Evolutionary conservation across 2,113 vertebrate species (phyloP), one percentile per base, ranked within the genome.

Genomic region (Lophura nycthemera): DNA sequence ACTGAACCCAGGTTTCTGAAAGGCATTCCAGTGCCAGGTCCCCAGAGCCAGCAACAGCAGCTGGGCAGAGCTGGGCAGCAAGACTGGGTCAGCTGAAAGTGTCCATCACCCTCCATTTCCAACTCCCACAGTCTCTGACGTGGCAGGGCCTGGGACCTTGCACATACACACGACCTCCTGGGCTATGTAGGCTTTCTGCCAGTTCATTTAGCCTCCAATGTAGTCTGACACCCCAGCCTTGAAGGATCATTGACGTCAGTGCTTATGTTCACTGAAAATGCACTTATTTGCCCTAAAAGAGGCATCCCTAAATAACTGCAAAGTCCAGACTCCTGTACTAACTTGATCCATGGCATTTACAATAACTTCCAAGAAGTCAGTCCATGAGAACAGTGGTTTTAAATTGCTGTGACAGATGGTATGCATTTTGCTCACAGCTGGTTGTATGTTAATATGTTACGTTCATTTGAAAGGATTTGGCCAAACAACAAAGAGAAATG

Each of bases 371-470:
- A 73, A 73, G 60, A 92, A 94, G 84, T 61, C 72, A 65, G 64
- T 25, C 79, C 64, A 91, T 69, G 82, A 91, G 67, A 94, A 76
- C 16, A 54, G 84, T 70, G 54, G 82, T 76, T 94, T 95, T 66
- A 81, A 88, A 73, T 76, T 95, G 87, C 78, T 91, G 59, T 36
- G 74, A 61, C 78, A 91, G 87, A 73, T 94, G 91, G 59, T 79
- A 73, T 59, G 85, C 72, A 59, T 95, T 93, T 91, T 88, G 82
- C 50, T 96, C 67, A 70, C 81, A 87, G 84, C 74, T 92, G 84
- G 63, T 87, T 6, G 1, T 75, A 61, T 65, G 66, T 61, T 59
- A 82, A 32, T 54, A 57, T 2, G 4, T 57, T 72, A 48, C 3
- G 0, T 85, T 75, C 59, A 72, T 92, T 79, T 66, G 48, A 73